These are phyloP conservation scores for Rhyacichthys aspro DNA, from an alignment of 2,797 vertebrate species.

Conservation along the genomic window DNA sequence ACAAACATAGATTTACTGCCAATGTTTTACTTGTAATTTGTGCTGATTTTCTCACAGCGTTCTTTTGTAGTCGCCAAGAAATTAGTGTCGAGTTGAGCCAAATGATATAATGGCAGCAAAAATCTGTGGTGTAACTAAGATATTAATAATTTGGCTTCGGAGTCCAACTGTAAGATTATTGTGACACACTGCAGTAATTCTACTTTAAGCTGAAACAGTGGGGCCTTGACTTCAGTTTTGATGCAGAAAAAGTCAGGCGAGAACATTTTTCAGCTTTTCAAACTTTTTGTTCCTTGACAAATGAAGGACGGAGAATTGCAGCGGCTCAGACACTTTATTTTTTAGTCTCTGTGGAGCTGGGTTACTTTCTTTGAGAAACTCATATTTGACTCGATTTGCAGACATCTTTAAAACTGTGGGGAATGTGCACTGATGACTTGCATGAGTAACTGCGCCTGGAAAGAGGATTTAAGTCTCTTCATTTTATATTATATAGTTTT, in stretches of 20 bases:
- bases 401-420: constrained; percentile 12
- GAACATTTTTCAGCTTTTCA: constrained; percentile 39
- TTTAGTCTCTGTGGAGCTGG: constrained; percentile 47
- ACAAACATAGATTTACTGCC: neutral
- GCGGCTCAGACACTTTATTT: constrained; percentile 32
- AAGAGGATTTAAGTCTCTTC: neutral
- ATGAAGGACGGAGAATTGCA: constrained; percentile 51
- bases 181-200: neutral
- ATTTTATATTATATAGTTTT: no score
- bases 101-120: neutral
- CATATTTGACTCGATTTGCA: constrained; percentile 40
- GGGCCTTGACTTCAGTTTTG: constrained; percentile 7
- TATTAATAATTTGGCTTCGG: neutral
- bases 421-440: constrained; percentile 21
- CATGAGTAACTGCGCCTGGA: constrained; percentile 3
- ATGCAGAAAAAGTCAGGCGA: constrained; percentile 18
- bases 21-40: neutral
- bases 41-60: neutral
- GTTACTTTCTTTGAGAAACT: constrained; percentile 48
- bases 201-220: neutral
- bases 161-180: neutral
- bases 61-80: constrained; percentile 1
- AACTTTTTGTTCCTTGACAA: constrained; percentile 40
- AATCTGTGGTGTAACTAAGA: neutral
- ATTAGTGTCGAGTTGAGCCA: neutral